Percentiles rank a stretch among this genome's conserved stretches.
These are phyloP conservation scores for Drosophila serrata DNA, from an alignment of 1,140 invertebrate species.

Conservation along the genomic window DNA sequence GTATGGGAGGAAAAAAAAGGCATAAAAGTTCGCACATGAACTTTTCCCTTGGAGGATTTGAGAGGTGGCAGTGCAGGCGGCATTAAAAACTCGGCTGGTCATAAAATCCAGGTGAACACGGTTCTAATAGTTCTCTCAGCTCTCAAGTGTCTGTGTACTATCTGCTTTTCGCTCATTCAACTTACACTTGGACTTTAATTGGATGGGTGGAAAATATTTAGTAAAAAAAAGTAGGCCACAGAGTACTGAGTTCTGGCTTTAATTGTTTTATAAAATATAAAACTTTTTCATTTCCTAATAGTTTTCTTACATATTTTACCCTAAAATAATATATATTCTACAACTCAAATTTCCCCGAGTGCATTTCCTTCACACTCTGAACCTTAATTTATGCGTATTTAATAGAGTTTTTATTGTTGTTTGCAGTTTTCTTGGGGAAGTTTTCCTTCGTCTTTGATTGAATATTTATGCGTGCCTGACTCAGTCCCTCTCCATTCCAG, in stretches of 20 bases:
- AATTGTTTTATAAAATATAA: no score
- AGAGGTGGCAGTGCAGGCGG: slow-evolving; percentile 16
- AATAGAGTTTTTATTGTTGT: slow-evolving; percentile 83
- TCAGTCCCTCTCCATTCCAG: slow-evolving; percentile 17
- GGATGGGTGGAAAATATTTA: neutral
- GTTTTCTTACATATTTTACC: neutral
- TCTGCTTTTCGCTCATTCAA: neutral
- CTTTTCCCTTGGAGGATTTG: slow-evolving; percentile 35
- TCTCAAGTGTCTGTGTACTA: slow-evolving; percentile 47
- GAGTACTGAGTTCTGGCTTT: neutral
- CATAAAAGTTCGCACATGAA: slow-evolving; percentile 80
- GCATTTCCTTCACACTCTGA: slow-evolving; percentile 8
- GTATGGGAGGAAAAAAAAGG: slow-evolving; percentile 42
- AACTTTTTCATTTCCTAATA: neutral
- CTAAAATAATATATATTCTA: neutral
- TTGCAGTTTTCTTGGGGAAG: slow-evolving; percentile 67
- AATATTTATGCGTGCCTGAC: slow-evolving; percentile 68
- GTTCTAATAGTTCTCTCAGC: slow-evolving; percentile 44
- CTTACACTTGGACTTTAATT: slow-evolving; percentile 4
- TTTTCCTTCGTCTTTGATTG: slow-evolving; percentile 72
- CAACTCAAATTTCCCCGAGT: neutral
- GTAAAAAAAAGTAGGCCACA: fast-evolving
- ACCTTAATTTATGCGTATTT: slow-evolving; percentile 81
- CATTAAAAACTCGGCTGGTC: slow-evolving; percentile 66
- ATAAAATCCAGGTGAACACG: slow-evolving; percentile 64